Evolutionary conservation across 2,113 vertebrate genomes (phyloP).

Genomic region (Bagarius yarrelli): DNA sequence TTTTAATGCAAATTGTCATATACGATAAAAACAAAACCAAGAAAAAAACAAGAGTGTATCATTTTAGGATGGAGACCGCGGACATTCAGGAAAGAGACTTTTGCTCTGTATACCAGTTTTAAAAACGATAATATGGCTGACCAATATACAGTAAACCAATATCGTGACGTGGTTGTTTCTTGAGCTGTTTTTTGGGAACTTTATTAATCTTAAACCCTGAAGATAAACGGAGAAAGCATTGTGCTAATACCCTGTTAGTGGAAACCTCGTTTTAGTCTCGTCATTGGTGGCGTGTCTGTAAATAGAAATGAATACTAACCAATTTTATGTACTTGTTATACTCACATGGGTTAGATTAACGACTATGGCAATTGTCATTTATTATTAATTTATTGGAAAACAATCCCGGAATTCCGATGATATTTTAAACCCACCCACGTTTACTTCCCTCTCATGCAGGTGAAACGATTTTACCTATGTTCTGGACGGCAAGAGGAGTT

Average conservation of each 20-base stretch:
- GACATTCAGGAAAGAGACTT: constrained; percentile 21
- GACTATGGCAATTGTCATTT: constrained; percentile 71
- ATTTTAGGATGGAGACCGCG: constrained; percentile 35
- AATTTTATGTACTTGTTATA: constrained; percentile 90
- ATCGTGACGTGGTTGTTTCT: constrained; percentile 89
- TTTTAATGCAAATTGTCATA: constrained; percentile 61
- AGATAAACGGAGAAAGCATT: constrained; percentile 82
- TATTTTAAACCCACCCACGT: neutral
- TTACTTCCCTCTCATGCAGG: neutral
- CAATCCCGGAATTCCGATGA: neutral
- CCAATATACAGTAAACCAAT: constrained; percentile 82
- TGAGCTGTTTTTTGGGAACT: constrained; percentile 86
- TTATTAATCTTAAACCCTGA: constrained; percentile 91
- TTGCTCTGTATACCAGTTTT: constrained; percentile 45
- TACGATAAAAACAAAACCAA: constrained; percentile 47
- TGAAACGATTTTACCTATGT: neutral
- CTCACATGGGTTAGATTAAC: constrained; percentile 83
- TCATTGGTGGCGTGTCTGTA: constrained; percentile 96
- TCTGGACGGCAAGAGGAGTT: neutral
- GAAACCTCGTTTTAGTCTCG: constrained; percentile 86
- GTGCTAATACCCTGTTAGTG: constrained; percentile 92
- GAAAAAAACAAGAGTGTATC: constrained; percentile 21
- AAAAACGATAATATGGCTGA: constrained; percentile 71
- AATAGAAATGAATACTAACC: constrained; percentile 95
- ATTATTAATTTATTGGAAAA: constrained; percentile 55